phyloP scores from a whole-genome alignment of 1,140 invertebrate species.

The Whitmania pigra region DNA sequence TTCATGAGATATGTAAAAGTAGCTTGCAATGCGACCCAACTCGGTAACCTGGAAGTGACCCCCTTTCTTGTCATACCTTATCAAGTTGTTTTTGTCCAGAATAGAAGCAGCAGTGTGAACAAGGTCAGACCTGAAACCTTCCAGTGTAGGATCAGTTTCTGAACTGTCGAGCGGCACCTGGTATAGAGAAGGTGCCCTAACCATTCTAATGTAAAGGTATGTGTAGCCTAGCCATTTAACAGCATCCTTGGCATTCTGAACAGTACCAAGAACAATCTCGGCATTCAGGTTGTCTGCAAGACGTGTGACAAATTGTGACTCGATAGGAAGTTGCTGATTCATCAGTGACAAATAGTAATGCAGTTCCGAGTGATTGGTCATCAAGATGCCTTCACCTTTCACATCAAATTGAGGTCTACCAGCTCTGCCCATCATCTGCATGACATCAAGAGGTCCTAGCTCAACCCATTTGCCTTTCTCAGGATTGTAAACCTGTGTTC shows the following conservation, averaged over 20 bases:
- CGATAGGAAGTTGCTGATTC: slow-evolving; percentile 74
- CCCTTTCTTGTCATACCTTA: slow-evolving; percentile 89
- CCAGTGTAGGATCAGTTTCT: slow-evolving; percentile 60
- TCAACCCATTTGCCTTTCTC: slow-evolving; percentile 98
- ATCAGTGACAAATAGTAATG: slow-evolving; percentile 94
- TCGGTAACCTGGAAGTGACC: slow-evolving; percentile 84
- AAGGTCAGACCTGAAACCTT: slow-evolving; percentile 79
- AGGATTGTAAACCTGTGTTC: slow-evolving; percentile 94
- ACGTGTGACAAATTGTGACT: slow-evolving; percentile 51
- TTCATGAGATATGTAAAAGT: slow-evolving; percentile 94
- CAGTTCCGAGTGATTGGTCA: slow-evolving; percentile 95
- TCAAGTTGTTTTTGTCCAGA: slow-evolving; percentile 76
- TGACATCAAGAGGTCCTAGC: slow-evolving; percentile 84
- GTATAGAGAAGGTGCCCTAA: slow-evolving; percentile 61
- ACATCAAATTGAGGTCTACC: slow-evolving; percentile 96
- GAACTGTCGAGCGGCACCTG: slow-evolving; percentile 66
- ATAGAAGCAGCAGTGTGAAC: slow-evolving; percentile 88
- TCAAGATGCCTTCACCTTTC: slow-evolving; percentile 94
- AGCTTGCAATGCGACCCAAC: slow-evolving; percentile 87
- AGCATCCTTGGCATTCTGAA: slow-evolving; percentile 87
- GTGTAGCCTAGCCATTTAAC: slow-evolving; percentile 85
- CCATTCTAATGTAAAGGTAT: slow-evolving; percentile 76
- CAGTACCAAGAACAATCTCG: slow-evolving; percentile 87
- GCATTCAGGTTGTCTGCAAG: slow-evolving; percentile 94
- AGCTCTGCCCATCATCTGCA: slow-evolving; percentile 94